Conservation (phyloP, 2,113 vertebrate genomes). For the Leucopsar rothschildi region DNA sequence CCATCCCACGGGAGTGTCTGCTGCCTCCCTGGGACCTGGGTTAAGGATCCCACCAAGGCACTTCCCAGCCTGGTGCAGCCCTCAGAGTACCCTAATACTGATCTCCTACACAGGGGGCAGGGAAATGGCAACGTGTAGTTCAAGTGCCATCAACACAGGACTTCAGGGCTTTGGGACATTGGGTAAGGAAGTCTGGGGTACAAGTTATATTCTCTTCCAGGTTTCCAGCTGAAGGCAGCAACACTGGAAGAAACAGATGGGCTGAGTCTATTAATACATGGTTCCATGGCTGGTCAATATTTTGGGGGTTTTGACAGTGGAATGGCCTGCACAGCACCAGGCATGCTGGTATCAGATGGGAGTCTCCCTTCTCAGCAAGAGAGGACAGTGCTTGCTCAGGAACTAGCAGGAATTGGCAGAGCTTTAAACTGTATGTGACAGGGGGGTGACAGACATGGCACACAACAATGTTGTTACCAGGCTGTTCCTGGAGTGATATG, state of each 20-base stretch:
- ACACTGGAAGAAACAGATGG: background rate
- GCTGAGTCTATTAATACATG: background rate
- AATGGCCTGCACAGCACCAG: background rate
- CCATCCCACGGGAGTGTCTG: fast-evolving
- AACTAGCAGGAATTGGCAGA: background rate
- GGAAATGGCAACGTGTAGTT: background rate
- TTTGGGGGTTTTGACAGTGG: background rate
- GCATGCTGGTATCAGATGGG: background rate
- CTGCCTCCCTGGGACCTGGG: background rate
- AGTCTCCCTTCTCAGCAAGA: background rate
- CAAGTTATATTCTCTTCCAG: background rate
- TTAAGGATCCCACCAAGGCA: background rate
- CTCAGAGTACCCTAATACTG: no score
- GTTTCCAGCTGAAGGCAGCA: background rate
- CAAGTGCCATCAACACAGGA: background rate
- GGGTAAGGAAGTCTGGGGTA: background rate
- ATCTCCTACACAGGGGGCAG: background rate
- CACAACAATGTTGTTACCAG: background rate
- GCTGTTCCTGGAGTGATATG: background rate
- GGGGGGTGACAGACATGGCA: background rate
- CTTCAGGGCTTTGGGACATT: background rate
- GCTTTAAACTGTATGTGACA: background rate
- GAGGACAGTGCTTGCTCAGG: background rate
- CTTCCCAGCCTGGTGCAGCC: no score
- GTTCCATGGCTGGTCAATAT: background rate